A percentile compares a stretch with the other conserved stretches of the same genome.
These are phyloP conservation scores for Hippocampus zosterae DNA, from an alignment of 2,113 vertebrate genomes.

Conservation along the genomic window DNA sequence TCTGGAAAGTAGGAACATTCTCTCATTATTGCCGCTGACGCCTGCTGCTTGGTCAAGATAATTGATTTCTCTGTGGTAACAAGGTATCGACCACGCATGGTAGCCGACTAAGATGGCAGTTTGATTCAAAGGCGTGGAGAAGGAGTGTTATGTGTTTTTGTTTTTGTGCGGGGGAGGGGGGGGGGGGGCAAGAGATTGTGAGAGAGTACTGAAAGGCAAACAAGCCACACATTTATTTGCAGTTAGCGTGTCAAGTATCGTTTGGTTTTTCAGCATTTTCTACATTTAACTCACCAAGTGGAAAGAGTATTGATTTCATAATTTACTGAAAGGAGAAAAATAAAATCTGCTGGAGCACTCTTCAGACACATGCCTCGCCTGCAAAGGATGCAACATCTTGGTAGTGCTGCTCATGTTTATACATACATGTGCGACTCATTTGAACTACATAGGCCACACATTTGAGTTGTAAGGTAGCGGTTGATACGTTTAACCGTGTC, in stretches of 20 bases:
- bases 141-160: conserved; percentile 13
- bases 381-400: conserved; percentile 16
- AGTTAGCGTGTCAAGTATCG: conserved; percentile 9
- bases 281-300: conserved; percentile 41
- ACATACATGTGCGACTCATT: conserved; percentile 13
- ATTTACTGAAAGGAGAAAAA: conserved; percentile 41
- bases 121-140: conserved; percentile 64
- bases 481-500: background rate
- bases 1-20: conserved; percentile 63
- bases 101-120: conserved; percentile 61
- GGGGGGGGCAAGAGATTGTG: conserved; percentile 29
- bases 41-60: conserved; percentile 79
- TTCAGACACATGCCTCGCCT: conserved; percentile 31
- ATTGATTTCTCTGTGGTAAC: conserved; percentile 87
- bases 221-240: conserved; percentile 62
- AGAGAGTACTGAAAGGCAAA: conserved; percentile 31
- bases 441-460: background rate
- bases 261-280: conserved; percentile 25
- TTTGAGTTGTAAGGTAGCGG: background rate
- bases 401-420: conserved; percentile 4
- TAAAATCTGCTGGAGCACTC: conserved; percentile 41
- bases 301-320: conserved; percentile 51
- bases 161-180: background rate
- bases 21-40: conserved; percentile 75
- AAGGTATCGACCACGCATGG: conserved; percentile 80